These are phyloP conservation scores for Forbesichthys papilliferus DNA, from an alignment of 2,113 vertebrate species.

Conservation along the genomic window DNA sequence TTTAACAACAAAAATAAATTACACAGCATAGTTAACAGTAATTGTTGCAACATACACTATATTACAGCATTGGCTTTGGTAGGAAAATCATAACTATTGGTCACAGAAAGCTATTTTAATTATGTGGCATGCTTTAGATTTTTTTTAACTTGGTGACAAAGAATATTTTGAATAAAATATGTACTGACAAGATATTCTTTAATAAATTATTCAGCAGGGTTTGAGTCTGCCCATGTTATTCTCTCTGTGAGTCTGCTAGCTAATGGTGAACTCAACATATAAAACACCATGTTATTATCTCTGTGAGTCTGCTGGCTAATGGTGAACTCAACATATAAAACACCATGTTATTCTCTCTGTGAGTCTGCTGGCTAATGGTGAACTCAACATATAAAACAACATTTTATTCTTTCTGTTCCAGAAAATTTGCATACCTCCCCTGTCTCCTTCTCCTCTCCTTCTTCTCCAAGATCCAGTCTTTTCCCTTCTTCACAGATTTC, in stretches of 20 bases:
- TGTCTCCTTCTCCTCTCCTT: slow-evolving; percentile 90
- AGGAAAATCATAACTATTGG: background rate
- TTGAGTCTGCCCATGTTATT: background rate
- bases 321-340: background rate
- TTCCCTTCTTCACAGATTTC: slow-evolving; percentile 84
- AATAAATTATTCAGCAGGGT: background rate
- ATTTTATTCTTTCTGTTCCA: slow-evolving; percentile 6
- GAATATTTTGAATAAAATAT: background rate
- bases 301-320: background rate
- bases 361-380: background rate
- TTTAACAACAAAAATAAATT: background rate
- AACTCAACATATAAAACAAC: background rate
- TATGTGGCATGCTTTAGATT: background rate
- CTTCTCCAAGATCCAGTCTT: slow-evolving; percentile 94
- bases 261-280: background rate
- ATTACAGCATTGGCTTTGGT: background rate
- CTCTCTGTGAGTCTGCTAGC: background rate
- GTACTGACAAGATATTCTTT: background rate
- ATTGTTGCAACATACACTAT: background rate
- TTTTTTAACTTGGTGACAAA: background rate
- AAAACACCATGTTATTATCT: background rate
- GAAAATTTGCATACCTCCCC: slow-evolving; percentile 80
- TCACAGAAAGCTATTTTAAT: background rate
- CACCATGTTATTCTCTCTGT: background rate
- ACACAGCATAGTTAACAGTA: background rate